These are phyloP conservation scores for Horisme vitalbata DNA, from an alignment of 2,888 invertebrate species.

Conservation along the genomic window DNA sequence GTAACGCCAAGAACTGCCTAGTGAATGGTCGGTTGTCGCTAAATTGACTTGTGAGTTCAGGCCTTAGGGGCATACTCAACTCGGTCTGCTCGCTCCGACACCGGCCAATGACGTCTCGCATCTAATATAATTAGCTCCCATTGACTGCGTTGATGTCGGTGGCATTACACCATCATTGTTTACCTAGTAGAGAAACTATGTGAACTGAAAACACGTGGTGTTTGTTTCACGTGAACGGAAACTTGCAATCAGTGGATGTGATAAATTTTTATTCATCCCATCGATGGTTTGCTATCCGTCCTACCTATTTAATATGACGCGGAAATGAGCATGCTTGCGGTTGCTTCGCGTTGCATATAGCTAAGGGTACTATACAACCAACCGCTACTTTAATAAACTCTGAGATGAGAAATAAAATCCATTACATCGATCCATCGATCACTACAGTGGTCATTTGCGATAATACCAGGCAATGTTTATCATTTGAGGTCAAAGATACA, in stretches of 20 bases:
- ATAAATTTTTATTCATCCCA: slow-evolving; percentile 16
- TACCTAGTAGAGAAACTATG: slow-evolving; percentile 48
- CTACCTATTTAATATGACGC: slow-evolving; percentile 52
- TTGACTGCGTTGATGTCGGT: slow-evolving; percentile 55
- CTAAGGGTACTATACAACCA: slow-evolving; percentile 35
- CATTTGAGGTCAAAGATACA: slow-evolving; percentile 48
- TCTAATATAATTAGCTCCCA: slow-evolving; percentile 64
- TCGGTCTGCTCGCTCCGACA: slow-evolving; percentile 35
- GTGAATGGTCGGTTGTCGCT: slow-evolving; percentile 52
- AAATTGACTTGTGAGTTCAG: slow-evolving; percentile 55
- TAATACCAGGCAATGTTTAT: slow-evolving; percentile 28
- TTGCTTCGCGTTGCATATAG: slow-evolving; percentile 39
- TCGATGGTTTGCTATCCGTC: slow-evolving; percentile 37
- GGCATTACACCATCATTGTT: slow-evolving; percentile 52
- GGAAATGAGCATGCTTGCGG: slow-evolving; percentile 58
- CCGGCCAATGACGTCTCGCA: slow-evolving; percentile 55
- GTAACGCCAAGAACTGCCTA: slow-evolving; percentile 56
- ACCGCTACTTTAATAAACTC: slow-evolving; percentile 13
- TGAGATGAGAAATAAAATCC: slow-evolving; percentile 1
- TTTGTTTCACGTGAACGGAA: slow-evolving; percentile 36
- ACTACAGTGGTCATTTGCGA: slow-evolving; percentile 20
- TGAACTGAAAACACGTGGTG: slow-evolving; percentile 47
- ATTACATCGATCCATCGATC: slow-evolving; percentile 3
- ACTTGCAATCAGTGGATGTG: slow-evolving; percentile 27
- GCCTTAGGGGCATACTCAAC: slow-evolving; percentile 41